Percentiles rank a stretch among this genome's conserved stretches.
These are phyloP conservation scores for Mesitornis unicolor DNA, from an alignment of 2,113 vertebrate species.

Conservation along the genomic window DNA sequence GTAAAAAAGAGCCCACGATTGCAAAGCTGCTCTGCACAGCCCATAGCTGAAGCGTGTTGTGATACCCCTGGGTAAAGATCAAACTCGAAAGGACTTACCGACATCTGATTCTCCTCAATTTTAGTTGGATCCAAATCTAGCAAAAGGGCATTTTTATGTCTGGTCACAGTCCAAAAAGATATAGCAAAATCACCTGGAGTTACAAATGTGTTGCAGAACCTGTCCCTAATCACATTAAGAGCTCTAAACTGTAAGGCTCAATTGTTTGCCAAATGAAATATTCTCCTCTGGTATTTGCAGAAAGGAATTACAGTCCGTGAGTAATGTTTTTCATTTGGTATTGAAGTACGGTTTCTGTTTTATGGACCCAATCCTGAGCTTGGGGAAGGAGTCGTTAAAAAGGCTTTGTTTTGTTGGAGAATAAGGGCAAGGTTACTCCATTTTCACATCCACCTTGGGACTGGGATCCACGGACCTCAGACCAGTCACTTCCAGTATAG, in stretches of 20 bases:
- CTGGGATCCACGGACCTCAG: neutral
- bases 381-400: neutral
- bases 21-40: neutral
- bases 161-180: constrained; percentile 46
- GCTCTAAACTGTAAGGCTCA: constrained; percentile 51
- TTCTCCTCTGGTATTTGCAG: constrained; percentile 41
- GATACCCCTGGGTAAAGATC: constrained; percentile 29
- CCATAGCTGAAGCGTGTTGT: neutral
- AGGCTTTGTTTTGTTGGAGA: neutral
- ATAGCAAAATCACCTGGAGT: constrained; percentile 54
- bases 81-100: constrained; percentile 6
- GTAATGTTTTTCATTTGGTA: constrained; percentile 54
- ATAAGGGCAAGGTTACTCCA: neutral
- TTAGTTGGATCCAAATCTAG: constrained; percentile 41
- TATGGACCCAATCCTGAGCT: constrained; percentile 6
- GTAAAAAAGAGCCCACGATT: neutral
- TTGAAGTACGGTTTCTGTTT: neutral
- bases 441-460: neutral
- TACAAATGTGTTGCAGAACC: constrained; percentile 69
- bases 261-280: constrained; percentile 62
- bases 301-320: constrained; percentile 58
- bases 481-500: neutral
- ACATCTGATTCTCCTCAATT: constrained; percentile 43
- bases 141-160: constrained; percentile 11
- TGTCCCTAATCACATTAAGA: constrained; percentile 65